Evolutionary conservation across 2,888 invertebrate genomes (phyloP).

Genomic region (Schrankia costaestrigalis): DNA sequence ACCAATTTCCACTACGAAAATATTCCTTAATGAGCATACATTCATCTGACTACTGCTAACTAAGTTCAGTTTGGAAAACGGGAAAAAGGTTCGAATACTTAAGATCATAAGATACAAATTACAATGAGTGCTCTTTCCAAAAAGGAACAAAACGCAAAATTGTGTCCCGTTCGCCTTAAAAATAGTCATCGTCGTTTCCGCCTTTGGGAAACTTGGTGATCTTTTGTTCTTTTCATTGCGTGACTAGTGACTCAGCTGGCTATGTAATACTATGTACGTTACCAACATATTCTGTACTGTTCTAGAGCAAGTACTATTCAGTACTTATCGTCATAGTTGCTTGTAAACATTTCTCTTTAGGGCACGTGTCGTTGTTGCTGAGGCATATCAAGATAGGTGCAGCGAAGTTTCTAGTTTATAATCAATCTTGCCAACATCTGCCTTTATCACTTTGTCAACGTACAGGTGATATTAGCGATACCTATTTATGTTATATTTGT

Average conservation of each 20-base stretch:
- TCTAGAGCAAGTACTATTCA: constrained; percentile 13
- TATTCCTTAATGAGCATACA: constrained; percentile 60
- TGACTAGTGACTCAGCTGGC: constrained; percentile 43
- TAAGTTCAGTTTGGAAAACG: constrained; percentile 20
- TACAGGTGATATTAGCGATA: too few species aligned
- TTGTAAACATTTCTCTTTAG: too few species aligned
- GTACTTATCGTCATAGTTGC: too few species aligned
- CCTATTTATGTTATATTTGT: too few species aligned
- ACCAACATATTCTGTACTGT: too few species aligned
- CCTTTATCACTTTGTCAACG: too few species aligned
- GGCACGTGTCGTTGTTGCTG: too few species aligned
- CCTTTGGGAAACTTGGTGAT: constrained; percentile 60
- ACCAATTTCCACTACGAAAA: constrained; percentile 54
- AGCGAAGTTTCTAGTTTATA: too few species aligned
- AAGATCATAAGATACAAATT: constrained; percentile 52
- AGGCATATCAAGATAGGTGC: too few species aligned
- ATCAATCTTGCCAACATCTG: too few species aligned
- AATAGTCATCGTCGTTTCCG: constrained; percentile 73
- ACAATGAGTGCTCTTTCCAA: constrained; percentile 31
- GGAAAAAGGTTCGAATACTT: constrained; percentile 19
- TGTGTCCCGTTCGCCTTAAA: constrained; percentile 57
- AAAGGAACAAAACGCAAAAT: constrained; percentile 47
- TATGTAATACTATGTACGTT: constrained; percentile 33
- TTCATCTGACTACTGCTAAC: constrained; percentile 36
- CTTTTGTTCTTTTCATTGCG: constrained; percentile 61